Evolutionary conservation across 2,113 vertebrate genomes (phyloP).

Genomic region (Morone chrysops): DNA sequence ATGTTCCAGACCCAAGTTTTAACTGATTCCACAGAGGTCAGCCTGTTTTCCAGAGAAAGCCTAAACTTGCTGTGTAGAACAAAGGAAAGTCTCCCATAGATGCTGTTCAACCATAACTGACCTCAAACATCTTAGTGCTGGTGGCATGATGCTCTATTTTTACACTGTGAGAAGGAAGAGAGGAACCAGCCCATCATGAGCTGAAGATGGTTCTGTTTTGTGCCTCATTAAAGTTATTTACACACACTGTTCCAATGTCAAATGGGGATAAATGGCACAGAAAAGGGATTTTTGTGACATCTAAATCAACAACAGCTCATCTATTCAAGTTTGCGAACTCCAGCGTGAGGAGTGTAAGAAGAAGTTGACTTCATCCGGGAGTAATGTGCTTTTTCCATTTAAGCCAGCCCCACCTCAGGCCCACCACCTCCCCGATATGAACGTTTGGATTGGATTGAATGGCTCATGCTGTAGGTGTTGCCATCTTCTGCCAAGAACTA

Average conservation of each 20-base stretch:
- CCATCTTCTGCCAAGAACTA: conserved; percentile 70
- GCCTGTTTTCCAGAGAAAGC: not conserved
- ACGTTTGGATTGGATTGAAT: conserved; percentile 43
- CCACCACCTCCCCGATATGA: not conserved
- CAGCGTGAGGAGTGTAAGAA: conserved; percentile 13
- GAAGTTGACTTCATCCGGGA: conserved; percentile 3
- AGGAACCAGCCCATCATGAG: conserved; percentile 30
- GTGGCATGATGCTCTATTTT: conserved; percentile 51
- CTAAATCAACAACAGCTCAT: conserved; percentile 27
- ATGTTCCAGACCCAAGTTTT: not conserved
- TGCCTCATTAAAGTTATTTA: conserved; percentile 21
- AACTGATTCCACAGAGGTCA: not conserved
- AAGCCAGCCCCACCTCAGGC: conserved; percentile 12
- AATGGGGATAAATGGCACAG: conserved; percentile 3
- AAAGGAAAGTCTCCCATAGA: conserved; percentile 45
- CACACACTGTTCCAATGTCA: not conserved
- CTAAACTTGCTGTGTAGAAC: not conserved
- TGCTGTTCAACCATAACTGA: conserved; percentile 47
- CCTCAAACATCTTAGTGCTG: conserved; percentile 45
- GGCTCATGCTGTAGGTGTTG: conserved; percentile 71
- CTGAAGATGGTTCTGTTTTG: conserved; percentile 29
- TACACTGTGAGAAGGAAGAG: conserved; percentile 43
- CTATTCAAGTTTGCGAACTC: conserved; percentile 3
- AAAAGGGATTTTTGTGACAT: not conserved
- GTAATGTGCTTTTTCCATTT: conserved; percentile 52